phyloP scores from a whole-genome alignment of 1,140 invertebrate genomes.

The Drosophila santomea region DNA sequence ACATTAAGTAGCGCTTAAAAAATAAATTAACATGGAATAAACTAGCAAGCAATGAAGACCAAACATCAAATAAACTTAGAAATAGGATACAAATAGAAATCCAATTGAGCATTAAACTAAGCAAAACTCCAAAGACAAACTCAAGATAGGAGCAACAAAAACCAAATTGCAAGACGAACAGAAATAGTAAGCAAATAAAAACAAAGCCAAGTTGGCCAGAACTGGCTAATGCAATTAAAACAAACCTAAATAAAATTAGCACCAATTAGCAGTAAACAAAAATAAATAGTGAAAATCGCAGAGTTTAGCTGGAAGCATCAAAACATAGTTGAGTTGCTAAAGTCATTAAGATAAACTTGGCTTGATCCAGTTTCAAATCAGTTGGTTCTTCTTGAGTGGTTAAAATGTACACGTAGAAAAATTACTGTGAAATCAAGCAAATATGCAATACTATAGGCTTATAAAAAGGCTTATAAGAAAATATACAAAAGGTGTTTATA shows the following conservation, averaged over 20 bases:
- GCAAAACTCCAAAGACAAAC: neutral
- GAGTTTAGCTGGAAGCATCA: neutral
- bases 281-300: constrained; percentile 3
- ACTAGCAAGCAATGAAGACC: neutral
- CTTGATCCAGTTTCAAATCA: neutral
- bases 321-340: neutral
- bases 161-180: constrained; percentile 3
- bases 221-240: constrained; percentile 13
- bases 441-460: too few species aligned
- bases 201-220: neutral
- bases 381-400: neutral
- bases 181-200: constrained; percentile 1
- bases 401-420: neutral
- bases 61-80: constrained; percentile 10
- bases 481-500: too few species aligned
- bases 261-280: constrained; percentile 21
- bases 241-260: constrained; percentile 3
- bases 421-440: neutral
- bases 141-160: neutral
- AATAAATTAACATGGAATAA: neutral
- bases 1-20: neutral
- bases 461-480: too few species aligned
- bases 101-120: constrained; percentile 20
- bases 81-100: constrained; percentile 5
- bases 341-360: neutral